A percentile compares a stretch with the other conserved stretches of the same genome.
phyloP scores from a whole-genome alignment of 2,113 vertebrate genomes.

The Semnornis frantzii region DNA sequence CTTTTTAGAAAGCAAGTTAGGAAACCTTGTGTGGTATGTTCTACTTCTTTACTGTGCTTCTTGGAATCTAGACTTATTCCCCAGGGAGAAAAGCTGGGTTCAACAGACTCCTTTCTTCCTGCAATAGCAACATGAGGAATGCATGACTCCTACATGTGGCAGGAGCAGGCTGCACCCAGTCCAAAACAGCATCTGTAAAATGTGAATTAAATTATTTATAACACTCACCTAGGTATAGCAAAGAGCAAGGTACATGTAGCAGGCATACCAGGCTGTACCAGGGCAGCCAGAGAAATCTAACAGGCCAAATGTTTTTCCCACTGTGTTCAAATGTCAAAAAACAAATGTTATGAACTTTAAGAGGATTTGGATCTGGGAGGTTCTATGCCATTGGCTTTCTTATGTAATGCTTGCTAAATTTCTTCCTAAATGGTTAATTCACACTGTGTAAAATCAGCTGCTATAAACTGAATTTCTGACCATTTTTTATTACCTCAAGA shows the following conservation, averaged over 20 bases:
- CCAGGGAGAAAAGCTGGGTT: slow-evolving; percentile 12
- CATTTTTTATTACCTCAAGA: neutral
- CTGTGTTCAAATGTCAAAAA: neutral
- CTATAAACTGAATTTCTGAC: neutral
- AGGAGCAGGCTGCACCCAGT: neutral
- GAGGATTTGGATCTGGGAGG: neutral
- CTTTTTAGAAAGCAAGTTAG: slow-evolving; percentile 10
- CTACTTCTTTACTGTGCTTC: slow-evolving; percentile 24
- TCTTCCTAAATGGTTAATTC: neutral
- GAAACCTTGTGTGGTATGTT: slow-evolving; percentile 24
- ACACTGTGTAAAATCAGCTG: neutral
- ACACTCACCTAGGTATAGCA: neutral
- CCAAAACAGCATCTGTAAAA: neutral
- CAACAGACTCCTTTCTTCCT: neutral
- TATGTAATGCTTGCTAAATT: neutral
- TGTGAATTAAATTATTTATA: neutral
- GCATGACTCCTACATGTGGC: neutral
- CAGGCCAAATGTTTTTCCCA: neutral
- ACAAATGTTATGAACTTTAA: neutral
- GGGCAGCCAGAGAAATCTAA: neutral
- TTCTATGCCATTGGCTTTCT: neutral
- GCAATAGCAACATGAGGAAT: neutral
- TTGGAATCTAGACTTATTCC: neutral
- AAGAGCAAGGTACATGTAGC: neutral
- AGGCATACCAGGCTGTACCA: neutral